Evolutionary conservation across 1,140 invertebrate species (phyloP), one percentile per base, ranked within the genome.

Genomic region (Metaphire vulgaris): DNA sequence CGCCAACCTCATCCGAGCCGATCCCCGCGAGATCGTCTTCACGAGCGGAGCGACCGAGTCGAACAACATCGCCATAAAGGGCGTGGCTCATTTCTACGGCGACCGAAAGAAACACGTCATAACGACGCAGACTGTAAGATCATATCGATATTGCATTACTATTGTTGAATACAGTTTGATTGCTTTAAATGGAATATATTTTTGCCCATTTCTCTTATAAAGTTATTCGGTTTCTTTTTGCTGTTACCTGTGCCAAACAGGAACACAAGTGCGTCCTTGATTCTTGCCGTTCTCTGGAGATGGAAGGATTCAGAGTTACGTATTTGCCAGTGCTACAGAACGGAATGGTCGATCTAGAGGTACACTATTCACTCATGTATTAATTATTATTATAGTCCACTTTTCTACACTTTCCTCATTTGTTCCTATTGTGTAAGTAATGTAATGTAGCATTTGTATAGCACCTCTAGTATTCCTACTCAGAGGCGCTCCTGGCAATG

Each of bases 261-360:
- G 97, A 99, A 87, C 97, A 99, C 86, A 99, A 99, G 88, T 99
- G 98, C 89, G 97, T 99, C 21, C 87, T 99, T 80, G 98, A 99
- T 89, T 99, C 97, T 0, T 99, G 98, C 83, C 89, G 97, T 80
- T 92, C 91, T 21, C 86, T 99, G 74, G 95, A 99, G 89, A 91
- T 90, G 28, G 96, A 99, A 89, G 97, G 96, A 28, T 99, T 96
- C 83, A 90, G 92, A 81, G 91, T 99, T 0, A 99, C 97, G 14
- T 99, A 99, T 87, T 87, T 99, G 76, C 95, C 97, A 32, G 98
- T 99, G 0, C 87, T 91, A 80, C 83, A 87, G 78, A 96, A 94
- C 88, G 98, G 98, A 28, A 89, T 98, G 1, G 91, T 99, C 78
- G 90, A 92, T 83, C 79, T 99, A 29, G 87, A 88, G 81, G 88